These are phyloP conservation scores for Dromas ardeola DNA, from an alignment of 2,113 vertebrate species.

Conservation along the genomic window DNA sequence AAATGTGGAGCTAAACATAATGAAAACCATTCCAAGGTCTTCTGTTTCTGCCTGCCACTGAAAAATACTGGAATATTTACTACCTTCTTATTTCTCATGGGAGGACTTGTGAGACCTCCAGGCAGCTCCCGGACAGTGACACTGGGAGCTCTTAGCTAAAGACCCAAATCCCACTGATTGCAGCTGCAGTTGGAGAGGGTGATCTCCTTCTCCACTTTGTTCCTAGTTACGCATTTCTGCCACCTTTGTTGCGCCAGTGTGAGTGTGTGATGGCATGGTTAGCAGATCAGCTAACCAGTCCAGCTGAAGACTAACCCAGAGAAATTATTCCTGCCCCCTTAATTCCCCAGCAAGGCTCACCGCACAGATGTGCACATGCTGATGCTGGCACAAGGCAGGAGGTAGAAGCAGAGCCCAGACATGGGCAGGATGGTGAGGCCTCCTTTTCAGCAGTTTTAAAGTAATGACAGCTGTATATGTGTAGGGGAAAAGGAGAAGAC, in stretches of 20 bases:
- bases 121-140: background rate
- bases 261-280: background rate
- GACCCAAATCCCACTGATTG: background rate
- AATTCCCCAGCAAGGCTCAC: background rate
- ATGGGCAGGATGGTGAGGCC: background rate
- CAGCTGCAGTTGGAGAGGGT: background rate
- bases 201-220: background rate
- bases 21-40: background rate
- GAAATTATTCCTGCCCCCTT: background rate
- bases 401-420: background rate
- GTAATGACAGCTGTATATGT: background rate
- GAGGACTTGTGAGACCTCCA: background rate
- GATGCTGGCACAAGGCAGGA: background rate
- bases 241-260: background rate
- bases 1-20: background rate
- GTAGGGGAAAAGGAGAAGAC: background rate
- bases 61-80: background rate
- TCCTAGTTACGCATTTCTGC: background rate
- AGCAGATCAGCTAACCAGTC: background rate
- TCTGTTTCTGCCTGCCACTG: background rate
- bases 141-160: background rate
- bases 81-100: background rate
- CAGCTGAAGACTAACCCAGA: background rate
- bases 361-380: background rate
- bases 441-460: background rate